phyloP scores from a whole-genome alignment of 92 coral and sea anemone species.

The Heliopora coerulea region DNA sequence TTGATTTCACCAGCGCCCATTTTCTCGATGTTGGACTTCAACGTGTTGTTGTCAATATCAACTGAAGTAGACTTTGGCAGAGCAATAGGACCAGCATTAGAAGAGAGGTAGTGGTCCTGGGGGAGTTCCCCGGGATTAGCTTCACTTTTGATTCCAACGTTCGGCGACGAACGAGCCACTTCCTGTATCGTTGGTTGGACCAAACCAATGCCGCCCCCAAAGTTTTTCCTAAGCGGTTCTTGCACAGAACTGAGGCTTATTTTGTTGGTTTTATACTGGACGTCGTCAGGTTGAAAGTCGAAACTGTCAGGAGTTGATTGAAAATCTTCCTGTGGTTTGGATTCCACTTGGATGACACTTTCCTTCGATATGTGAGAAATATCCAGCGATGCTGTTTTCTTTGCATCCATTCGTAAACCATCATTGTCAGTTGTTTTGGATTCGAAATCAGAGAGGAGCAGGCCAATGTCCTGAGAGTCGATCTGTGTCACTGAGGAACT shows the following conservation, averaged over 20 bases:
- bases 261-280: too few relatives aligned
- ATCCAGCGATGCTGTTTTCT: not conserved
- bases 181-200: not conserved
- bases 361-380: constrained; percentile 1
- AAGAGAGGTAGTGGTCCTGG: not conserved
- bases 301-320: not conserved
- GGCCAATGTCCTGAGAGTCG: too few relatives aligned
- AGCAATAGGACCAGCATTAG: not conserved
- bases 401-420: too few relatives aligned
- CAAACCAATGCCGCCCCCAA: not conserved
- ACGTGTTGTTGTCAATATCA: constrained; percentile 1
- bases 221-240: too few relatives aligned
- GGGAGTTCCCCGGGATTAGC: not conserved
- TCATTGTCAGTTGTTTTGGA: too few relatives aligned
- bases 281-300: too few relatives aligned
- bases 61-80: constrained; percentile 11
- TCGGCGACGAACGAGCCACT: not conserved
- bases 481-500: too few relatives aligned
- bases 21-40: constrained; percentile 7
- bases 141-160: too few relatives aligned
- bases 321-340: constrained; percentile 5
- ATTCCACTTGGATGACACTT: constrained; percentile 16
- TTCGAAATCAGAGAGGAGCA: too few relatives aligned
- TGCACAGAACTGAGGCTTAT: too few relatives aligned
- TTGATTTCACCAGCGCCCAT: constrained; percentile 28